Conservation (phyloP, 2,888 invertebrate species). For the Bugula neritina region DNA sequence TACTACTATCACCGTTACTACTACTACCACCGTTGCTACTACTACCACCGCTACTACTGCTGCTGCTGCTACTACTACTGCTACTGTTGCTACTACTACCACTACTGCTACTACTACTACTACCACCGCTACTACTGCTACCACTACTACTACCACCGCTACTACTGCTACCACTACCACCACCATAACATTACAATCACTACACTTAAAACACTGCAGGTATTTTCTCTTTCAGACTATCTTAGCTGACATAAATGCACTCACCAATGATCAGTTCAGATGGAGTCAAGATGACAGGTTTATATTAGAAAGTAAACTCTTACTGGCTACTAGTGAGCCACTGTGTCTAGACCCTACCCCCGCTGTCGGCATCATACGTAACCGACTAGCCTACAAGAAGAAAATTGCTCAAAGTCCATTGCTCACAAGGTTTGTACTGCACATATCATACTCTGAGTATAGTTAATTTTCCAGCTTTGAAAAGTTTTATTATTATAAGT, state of each 20-base stretch:
- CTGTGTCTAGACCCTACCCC: constrained; percentile 84
- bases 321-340: constrained; percentile 77
- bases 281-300: constrained; percentile 73
- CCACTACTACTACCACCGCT: neutral
- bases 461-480: no score
- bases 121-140: neutral
- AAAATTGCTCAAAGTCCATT: constrained; percentile 42
- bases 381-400: constrained; percentile 64
- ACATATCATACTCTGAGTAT: no score
- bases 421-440: constrained; percentile 40
- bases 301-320: constrained; percentile 74
- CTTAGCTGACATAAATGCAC: constrained; percentile 62
- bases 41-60: neutral
- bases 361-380: constrained; percentile 69
- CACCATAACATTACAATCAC: constrained; percentile 25
- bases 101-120: neutral
- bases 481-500: no score
- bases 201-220: no score
- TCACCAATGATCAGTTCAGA: constrained; percentile 56
- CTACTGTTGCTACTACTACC: neutral
- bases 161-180: no score
- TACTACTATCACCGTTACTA: neutral
- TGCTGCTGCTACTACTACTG: neutral
- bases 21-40: neutral
- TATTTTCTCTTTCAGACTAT: constrained; percentile 58